Percentiles rank a stretch among this genome's conserved stretches.
These are phyloP conservation scores for Ictalurus furcatus DNA, from an alignment of 2,113 vertebrate species.

Conservation along the genomic window DNA sequence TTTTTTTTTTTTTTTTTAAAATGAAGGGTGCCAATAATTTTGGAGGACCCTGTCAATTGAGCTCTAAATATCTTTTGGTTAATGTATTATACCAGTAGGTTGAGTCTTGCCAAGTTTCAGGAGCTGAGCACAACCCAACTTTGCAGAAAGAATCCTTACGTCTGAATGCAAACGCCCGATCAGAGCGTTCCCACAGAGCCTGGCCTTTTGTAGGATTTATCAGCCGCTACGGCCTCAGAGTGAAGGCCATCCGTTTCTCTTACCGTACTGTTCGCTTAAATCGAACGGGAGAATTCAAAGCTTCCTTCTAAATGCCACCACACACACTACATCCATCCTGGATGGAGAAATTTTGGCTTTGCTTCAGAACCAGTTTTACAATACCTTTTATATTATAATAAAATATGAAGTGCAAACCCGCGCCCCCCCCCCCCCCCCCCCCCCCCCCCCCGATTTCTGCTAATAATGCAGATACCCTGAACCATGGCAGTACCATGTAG, in stretches of 20 bases:
- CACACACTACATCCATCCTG: neutral
- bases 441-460: neutral
- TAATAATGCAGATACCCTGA: neutral
- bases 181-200: neutral
- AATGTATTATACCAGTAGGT: neutral
- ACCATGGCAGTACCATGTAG: neutral
- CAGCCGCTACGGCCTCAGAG: neutral
- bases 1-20: neutral
- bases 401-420: neutral
- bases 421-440: too few relatives aligned
- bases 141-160: neutral
- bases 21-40: neutral
- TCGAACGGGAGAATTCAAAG: neutral
- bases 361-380: neutral
- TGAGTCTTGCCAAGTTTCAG: neutral
- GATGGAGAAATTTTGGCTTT: neutral
- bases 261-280: neutral
- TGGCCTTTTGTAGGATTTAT: conserved; percentile 2
- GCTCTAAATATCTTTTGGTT: neutral
- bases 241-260: neutral
- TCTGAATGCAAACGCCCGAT: neutral
- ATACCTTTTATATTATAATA: neutral
- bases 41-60: neutral
- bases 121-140: neutral
- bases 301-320: neutral